Percentiles rank a stretch among this genome's conserved stretches.
These are phyloP conservation scores for Helleia helle DNA, from an alignment of 2,888 invertebrate species.

Conservation along the genomic window DNA sequence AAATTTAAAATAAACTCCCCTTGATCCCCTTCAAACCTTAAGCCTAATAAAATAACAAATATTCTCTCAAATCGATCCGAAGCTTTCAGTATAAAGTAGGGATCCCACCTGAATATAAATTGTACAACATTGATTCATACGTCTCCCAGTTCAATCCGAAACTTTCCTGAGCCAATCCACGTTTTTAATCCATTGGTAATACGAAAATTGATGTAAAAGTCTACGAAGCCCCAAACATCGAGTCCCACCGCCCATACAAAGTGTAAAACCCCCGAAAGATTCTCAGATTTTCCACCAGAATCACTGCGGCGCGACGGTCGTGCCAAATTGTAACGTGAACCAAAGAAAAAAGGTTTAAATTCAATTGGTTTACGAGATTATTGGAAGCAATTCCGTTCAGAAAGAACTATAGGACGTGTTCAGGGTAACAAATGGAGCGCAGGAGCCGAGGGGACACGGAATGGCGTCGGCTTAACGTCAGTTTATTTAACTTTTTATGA, in stretches of 20 bases:
- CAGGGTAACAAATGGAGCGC: constrained; percentile 35
- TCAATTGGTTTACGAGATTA: constrained; percentile 50
- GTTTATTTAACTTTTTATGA: constrained; percentile 46
- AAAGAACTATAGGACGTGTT: constrained; percentile 67
- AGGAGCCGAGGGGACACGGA: constrained; percentile 41
- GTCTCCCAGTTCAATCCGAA: constrained; percentile 61
- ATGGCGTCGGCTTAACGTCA: constrained; percentile 37
- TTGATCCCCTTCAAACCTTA: not conserved
- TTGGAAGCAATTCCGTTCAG: constrained; percentile 67
- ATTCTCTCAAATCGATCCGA: constrained; percentile 51
- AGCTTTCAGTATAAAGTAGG: constrained; percentile 48
- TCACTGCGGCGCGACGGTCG: constrained; percentile 35
- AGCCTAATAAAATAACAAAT: constrained; percentile 21
- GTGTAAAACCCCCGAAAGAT: constrained; percentile 42
- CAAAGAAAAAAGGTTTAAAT: constrained; percentile 54
- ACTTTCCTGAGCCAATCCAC: constrained; percentile 59
- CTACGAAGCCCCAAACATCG: constrained; percentile 40
- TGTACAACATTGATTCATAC: constrained; percentile 64
- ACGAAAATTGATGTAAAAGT: constrained; percentile 71
- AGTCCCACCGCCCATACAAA: constrained; percentile 52
- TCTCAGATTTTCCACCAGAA: constrained; percentile 54
- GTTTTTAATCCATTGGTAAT: constrained; percentile 71
- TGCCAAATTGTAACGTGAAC: constrained; percentile 54
- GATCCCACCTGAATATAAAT: constrained; percentile 62
- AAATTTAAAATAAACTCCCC: not conserved